Evolutionary conservation across 2,888 invertebrate genomes (phyloP), one percentile per base, ranked within the genome.

Genomic region (Tenthredo livida): DNA sequence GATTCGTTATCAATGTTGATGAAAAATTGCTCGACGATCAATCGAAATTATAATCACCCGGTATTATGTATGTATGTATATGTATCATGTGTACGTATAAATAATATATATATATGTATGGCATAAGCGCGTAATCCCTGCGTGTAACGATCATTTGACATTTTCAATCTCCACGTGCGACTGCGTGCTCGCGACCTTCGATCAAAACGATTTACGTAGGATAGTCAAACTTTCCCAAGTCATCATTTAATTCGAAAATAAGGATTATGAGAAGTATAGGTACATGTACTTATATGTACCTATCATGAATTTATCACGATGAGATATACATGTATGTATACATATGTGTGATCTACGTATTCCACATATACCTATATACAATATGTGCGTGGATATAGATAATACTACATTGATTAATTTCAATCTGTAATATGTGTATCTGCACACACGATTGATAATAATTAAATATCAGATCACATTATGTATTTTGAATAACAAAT

Each of bases 101-200:
- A 29, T 29, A 29, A 10, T 61, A 25, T 25, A 25, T 61, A 61
- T 7, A 25, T 33, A 33, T 4, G 33, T 58, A 21, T 21, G 58
- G 5, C 40, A n/a, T n/a, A 75, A 50, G 15, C 33, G 77, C 25
- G 77, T 77, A 54, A 50, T 77, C 77, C 43, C 10, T 33, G 33
- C 61, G 61, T 25, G 61, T 73, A 47, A 25, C 43, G 47, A 75
- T 72, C 37, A 75, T 47, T 75, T 43, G 21, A 5, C 43, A 75
- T 75, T 47, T 29, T 29, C 47, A 75, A 75, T 77, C 29, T 50
- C 54, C 21, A 77, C 29, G 47, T 54, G 33, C 54, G 17, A 50
- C 17, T 50, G 50, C 50, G 54, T 77, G 77, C 3, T 67, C 50
- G 37, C 25, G 77, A 77, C 77, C 77, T 77, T 77, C 77, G 33